Conservation (phyloP, 2,888 invertebrate genomes). For the Athetis lepigone region DNA sequence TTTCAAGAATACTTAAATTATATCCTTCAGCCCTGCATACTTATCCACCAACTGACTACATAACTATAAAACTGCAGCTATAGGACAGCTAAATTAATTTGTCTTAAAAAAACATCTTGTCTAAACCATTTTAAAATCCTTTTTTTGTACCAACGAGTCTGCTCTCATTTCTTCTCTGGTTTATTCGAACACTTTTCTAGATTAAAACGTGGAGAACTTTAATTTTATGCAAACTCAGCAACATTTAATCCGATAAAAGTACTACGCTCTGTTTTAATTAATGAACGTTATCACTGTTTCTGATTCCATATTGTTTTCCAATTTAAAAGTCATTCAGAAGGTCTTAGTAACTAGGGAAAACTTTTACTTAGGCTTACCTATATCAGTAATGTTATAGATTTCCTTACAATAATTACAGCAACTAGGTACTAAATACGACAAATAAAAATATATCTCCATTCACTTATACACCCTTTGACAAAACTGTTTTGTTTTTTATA, state of each 20-base stretch:
- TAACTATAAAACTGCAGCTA: too few species aligned
- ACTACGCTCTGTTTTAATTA: slow-evolving; percentile 20
- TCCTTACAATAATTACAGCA: too few species aligned
- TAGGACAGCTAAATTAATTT: not conserved
- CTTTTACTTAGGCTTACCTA: too few species aligned
- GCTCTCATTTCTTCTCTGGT: slow-evolving; percentile 1
- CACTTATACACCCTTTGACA: too few species aligned
- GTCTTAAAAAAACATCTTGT: not conserved
- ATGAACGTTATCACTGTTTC: not conserved
- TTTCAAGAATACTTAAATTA: too few species aligned
- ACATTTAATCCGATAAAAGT: slow-evolving; percentile 35
- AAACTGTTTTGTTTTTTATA: too few species aligned
- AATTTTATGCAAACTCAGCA: slow-evolving; percentile 20
- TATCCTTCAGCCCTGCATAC: too few species aligned
- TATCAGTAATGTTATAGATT: too few species aligned
- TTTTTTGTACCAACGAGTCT: not conserved
- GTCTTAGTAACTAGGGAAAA: not conserved
- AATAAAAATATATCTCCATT: too few species aligned
- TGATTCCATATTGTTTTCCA: not conserved
- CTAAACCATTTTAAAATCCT: not conserved
- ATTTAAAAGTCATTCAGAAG: not conserved
- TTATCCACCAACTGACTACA: too few species aligned
- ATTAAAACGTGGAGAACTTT: slow-evolving; percentile 44
- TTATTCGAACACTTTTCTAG: slow-evolving; percentile 32
- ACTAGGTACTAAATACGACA: too few species aligned